Percentiles rank a stretch among this genome's conserved stretches.
Conservation (phyloP, 2,113 vertebrate species). For the Saccopteryx leptura region DNA sequence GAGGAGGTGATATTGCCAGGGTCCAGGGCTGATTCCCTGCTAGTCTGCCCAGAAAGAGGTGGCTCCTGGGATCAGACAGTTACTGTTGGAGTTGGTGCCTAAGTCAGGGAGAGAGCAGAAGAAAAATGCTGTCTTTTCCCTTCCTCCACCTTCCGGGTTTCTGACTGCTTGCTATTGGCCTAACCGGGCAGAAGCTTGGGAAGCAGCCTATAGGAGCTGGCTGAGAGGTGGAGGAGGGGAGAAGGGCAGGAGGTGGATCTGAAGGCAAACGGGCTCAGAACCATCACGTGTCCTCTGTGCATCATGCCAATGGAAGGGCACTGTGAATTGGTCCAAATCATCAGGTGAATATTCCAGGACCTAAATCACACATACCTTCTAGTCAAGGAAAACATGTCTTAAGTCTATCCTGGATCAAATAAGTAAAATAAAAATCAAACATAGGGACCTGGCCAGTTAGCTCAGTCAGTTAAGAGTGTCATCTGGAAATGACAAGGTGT, state of each 20-base stretch:
- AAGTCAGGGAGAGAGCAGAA: conserved; percentile 7
- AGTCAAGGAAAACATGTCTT: neutral
- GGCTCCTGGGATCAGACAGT: neutral
- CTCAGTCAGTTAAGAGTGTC: neutral
- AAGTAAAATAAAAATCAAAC: conserved; percentile 12
- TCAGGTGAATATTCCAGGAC: neutral
- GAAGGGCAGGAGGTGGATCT: neutral
- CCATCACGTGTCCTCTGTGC: neutral
- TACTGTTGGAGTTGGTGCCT: neutral
- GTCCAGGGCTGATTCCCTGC: neutral
- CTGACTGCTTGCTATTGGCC: neutral
- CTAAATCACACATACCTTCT: conserved; percentile 47
- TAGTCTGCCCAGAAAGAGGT: neutral
- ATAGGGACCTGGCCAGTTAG: neutral
- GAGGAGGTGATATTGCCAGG: neutral
- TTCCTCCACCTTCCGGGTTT: neutral
- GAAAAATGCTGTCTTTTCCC: neutral
- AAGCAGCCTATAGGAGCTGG: neutral
- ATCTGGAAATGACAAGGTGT: neutral
- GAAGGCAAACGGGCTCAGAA: neutral
- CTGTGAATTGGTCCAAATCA: neutral
- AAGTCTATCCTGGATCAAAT: neutral
- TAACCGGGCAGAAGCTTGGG: neutral
- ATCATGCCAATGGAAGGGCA: neutral
- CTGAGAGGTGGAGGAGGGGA: neutral